phyloP scores from a whole-genome alignment of 2,888 invertebrate species.

The Oithona nana region DNA sequence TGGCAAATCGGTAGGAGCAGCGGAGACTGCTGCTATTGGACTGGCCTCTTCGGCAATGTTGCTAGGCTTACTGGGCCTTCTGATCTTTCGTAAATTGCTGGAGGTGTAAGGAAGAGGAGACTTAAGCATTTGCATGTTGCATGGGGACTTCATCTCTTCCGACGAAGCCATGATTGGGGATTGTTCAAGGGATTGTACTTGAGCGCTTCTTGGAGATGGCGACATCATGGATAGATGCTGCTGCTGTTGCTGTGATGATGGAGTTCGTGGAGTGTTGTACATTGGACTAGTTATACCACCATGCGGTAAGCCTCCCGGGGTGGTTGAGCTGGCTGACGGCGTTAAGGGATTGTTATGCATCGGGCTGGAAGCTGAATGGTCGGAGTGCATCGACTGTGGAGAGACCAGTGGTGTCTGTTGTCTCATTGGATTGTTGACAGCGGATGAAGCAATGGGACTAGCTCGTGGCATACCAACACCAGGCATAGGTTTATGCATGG shows the following conservation, averaged over 20 bases:
- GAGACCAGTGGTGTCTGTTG: slow-evolving; percentile 5
- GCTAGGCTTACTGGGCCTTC: slow-evolving; percentile 5
- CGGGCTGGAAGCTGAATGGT: not conserved
- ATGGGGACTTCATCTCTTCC: not conserved
- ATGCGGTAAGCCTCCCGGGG: not conserved
- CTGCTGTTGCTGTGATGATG: not conserved
- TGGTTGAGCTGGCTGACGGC: not conserved
- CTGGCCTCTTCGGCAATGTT: not conserved
- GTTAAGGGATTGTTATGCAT: slow-evolving; percentile 11
- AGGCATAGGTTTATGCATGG: slow-evolving; percentile 9
- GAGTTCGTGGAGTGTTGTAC: not conserved
- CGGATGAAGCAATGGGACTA: not conserved
- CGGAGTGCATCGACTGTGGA: slow-evolving; percentile 1
- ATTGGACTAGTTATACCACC: not conserved
- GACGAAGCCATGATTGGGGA: not conserved
- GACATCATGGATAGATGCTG: slow-evolving; percentile 3
- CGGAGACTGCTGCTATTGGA: not conserved
- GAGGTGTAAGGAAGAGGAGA: not conserved
- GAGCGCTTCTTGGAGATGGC: not conserved
- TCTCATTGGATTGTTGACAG: not conserved
- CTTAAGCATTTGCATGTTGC: not conserved
- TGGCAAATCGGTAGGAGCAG: too few relatives aligned
- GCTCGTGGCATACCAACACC: slow-evolving; percentile 13
- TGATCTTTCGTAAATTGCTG: not conserved
- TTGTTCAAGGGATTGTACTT: not conserved